Base-by-base conservation (phyloP, 2,113 vertebrate genomes). In the Oriolus oriolus region DNA sequence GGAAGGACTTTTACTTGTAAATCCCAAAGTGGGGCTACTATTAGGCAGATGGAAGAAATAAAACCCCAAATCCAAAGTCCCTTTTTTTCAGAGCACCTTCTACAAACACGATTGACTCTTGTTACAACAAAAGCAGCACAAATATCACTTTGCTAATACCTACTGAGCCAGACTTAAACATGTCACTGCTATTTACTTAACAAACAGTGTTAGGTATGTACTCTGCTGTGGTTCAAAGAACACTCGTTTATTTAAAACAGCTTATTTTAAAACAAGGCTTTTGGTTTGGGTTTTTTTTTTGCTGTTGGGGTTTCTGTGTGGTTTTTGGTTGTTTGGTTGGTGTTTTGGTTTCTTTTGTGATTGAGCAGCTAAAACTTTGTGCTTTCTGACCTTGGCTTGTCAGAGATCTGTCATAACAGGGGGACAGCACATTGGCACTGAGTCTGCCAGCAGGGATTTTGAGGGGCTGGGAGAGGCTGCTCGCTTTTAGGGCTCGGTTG, bases 151-250 rank as follows among this genome's bases (percentile, higher is more conserved):
- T 65, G 39, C 39, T 85, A 65, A 87, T 74, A 56, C 89, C 44
- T 77, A 61, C 74, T 9, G 44, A 78, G 71, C 73, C 59, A 93
- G 92, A 89, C 74, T 95, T 83, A 78, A 87, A 78, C 77, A 75
- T 78, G 84, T 85, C 95, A 81, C 78, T 59, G 74, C 28, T 93
- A 88, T 76, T 97, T 92, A 89, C 85, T 89, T 92, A 83, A 88
- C 61, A 73, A 90, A 77, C 61, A 77, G 31, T 76, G 47, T 83
- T 73, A 89, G 45, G n/a, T 79, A 61, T 84, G 60, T 74, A 45
- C 75, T 86, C 64, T 89, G 78, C 65, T 90, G 47, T 53, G 78
- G 84, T 90, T 97, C 89, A 96, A 82, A 92, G 75, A 87, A 59
- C 21, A 49, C 31, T 91, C 68, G 37, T 84, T 77, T 95, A 78